phyloP scores from a whole-genome alignment of 1,140 invertebrate species.

The Drosophila nigrodunni region DNA sequence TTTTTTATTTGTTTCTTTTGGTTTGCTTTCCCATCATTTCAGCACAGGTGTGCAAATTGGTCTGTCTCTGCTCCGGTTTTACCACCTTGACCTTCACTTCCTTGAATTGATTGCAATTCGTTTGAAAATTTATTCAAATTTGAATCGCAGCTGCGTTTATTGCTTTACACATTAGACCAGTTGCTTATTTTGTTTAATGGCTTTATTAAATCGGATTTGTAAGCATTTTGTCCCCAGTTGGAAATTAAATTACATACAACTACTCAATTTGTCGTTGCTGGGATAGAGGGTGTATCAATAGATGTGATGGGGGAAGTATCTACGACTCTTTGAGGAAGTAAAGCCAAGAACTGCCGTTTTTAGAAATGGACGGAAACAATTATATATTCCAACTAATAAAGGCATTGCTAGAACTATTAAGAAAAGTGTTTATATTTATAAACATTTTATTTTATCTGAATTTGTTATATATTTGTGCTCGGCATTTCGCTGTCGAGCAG shows the following conservation, averaged over 20 bases:
- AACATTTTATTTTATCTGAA: too few species aligned
- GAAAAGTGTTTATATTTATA: too few species aligned
- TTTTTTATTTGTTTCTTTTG: constrained; percentile 24
- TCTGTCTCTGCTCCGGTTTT: constrained; percentile 5
- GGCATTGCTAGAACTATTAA: too few species aligned
- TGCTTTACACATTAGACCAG: background rate
- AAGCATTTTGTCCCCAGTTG: background rate
- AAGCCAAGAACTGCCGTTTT: too few species aligned
- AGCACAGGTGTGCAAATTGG: constrained; percentile 57
- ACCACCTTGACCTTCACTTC: constrained; percentile 72
- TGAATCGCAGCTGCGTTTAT: background rate
- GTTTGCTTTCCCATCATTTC: constrained; percentile 54
- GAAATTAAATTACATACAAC: background rate
- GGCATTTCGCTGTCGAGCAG: too few species aligned
- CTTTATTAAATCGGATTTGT: background rate
- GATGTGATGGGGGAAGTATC: too few species aligned
- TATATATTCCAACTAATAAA: too few species aligned
- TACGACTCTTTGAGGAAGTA: too few species aligned
- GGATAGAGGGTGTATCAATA: too few species aligned
- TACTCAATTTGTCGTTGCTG: too few species aligned
- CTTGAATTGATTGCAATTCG: constrained; percentile 46
- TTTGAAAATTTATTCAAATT: constrained; percentile 1
- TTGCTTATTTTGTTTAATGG: background rate
- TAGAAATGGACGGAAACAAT: too few species aligned
- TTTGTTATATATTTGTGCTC: too few species aligned